Evolutionary conservation across 2,113 vertebrate species (phyloP).

Genomic region (Otolemur garnettii): DNA sequence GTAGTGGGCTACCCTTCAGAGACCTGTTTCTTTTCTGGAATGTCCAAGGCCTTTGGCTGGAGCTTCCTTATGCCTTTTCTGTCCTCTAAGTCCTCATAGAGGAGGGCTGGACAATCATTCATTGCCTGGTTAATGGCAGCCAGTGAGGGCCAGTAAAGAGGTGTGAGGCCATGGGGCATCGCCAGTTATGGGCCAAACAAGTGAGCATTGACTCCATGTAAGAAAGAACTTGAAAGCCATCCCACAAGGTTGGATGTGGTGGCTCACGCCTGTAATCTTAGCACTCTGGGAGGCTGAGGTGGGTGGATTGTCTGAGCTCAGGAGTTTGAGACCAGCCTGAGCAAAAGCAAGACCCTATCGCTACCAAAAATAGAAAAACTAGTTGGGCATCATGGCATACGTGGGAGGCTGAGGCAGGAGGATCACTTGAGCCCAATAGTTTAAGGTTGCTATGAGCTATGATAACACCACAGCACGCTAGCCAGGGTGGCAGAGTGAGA

Average conservation of each 20-base stretch:
- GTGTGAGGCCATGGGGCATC: background rate
- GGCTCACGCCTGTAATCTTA: too few species aligned
- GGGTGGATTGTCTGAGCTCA: too few species aligned
- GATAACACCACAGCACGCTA: too few species aligned
- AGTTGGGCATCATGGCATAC: too few species aligned
- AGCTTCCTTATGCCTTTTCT: slow-evolving; percentile 4
- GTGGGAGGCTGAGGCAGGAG: too few species aligned
- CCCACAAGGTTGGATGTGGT: background rate
- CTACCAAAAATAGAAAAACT: too few species aligned
- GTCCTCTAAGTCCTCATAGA: background rate
- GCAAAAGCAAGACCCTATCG: too few species aligned
- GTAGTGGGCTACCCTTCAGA: background rate
- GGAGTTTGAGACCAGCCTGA: too few species aligned
- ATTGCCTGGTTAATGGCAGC: background rate
- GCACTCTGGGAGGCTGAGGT: too few species aligned
- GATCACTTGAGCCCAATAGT: too few species aligned
- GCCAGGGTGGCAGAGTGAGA: too few species aligned
- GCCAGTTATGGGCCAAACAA: background rate
- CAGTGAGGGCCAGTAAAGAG: background rate
- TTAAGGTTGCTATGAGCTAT: too few species aligned
- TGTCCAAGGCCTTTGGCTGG: background rate
- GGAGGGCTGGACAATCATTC: background rate
- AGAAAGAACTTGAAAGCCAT: slow-evolving; percentile 32
- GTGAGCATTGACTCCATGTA: background rate
- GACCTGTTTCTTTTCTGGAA: background rate